These are phyloP conservation scores for Oncorhynchus masou DNA, from an alignment of 2,113 vertebrate genomes.

Conservation along the genomic window DNA sequence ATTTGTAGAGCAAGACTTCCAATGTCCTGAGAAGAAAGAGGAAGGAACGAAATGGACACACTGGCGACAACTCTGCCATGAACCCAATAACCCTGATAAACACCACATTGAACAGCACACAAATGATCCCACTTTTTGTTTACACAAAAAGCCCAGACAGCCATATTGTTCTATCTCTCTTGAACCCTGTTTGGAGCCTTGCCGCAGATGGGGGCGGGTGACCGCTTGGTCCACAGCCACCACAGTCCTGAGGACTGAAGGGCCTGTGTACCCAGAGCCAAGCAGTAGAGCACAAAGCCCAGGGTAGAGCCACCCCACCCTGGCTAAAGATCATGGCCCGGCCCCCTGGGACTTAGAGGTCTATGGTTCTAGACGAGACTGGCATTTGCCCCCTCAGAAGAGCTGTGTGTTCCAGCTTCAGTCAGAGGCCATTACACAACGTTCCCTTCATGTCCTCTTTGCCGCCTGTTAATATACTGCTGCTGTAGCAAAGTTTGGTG, in stretches of 20 bases:
- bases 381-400: slow-evolving; percentile 11
- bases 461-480: too few species aligned
- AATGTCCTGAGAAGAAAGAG: background rate
- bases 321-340: slow-evolving; percentile 15
- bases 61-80: slow-evolving; percentile 7
- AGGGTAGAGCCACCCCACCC: slow-evolving; percentile 37
- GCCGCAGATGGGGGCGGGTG: slow-evolving; percentile 34
- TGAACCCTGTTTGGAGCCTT: slow-evolving; percentile 37
- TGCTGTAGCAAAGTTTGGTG: too few species aligned
- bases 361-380: slow-evolving; percentile 17
- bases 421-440: background rate
- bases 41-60: slow-evolving; percentile 2
- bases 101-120: slow-evolving; percentile 38
- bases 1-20: background rate
- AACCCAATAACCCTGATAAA: slow-evolving; percentile 29
- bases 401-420: background rate
- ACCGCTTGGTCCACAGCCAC: slow-evolving; percentile 37
- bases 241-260: slow-evolving; percentile 37
- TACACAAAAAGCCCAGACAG: slow-evolving; percentile 26
- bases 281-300: slow-evolving; percentile 35
- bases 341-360: slow-evolving; percentile 2
- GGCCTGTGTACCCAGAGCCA: slow-evolving; percentile 42
- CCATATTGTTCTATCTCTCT: slow-evolving; percentile 37
- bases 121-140: slow-evolving; percentile 38
- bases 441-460: background rate